Percentiles rank a stretch among this genome's conserved stretches.
These are phyloP conservation scores for Scaptomyza montana DNA, from an alignment of 1,140 invertebrate genomes.

Conservation along the genomic window DNA sequence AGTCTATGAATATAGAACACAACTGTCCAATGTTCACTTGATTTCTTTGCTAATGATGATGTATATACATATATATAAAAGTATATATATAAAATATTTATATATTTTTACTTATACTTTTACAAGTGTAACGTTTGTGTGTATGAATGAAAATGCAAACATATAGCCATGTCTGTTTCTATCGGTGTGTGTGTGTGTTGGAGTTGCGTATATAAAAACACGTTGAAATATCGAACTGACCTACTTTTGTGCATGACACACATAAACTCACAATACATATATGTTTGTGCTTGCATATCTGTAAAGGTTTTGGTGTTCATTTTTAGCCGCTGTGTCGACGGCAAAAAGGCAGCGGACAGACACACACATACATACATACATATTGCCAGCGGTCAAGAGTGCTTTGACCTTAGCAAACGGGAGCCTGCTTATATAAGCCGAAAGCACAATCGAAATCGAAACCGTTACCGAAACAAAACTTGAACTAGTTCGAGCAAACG, in stretches of 20 bases:
- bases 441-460: constrained; percentile 24
- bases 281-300: constrained; percentile 2
- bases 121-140: too few species aligned
- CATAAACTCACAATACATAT: constrained; percentile 18
- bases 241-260: constrained; percentile 69
- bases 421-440: constrained; percentile 70
- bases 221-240: constrained; percentile 78
- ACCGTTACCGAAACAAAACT: not conserved
- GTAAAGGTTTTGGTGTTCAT: constrained; percentile 26
- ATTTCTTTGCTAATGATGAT: too few species aligned
- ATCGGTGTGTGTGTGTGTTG: constrained; percentile 18
- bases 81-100: too few species aligned
- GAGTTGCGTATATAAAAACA: constrained; percentile 40
- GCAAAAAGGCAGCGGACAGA: constrained; percentile 43
- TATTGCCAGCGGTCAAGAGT: constrained; percentile 62
- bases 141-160: too few species aligned
- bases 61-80: too few species aligned
- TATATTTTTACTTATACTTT: too few species aligned
- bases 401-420: constrained; percentile 72
- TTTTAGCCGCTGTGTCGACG: constrained; percentile 32
- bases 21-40: too few species aligned
- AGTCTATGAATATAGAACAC: not conserved
- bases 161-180: too few species aligned
- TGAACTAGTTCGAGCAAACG: not conserved
- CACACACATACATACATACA: constrained; percentile 18